A percentile compares a stretch with the other conserved stretches of the same genome.
Evolutionary conservation across 2,113 vertebrate species (phyloP).

Genomic region (Colossoma macropomum): DNA sequence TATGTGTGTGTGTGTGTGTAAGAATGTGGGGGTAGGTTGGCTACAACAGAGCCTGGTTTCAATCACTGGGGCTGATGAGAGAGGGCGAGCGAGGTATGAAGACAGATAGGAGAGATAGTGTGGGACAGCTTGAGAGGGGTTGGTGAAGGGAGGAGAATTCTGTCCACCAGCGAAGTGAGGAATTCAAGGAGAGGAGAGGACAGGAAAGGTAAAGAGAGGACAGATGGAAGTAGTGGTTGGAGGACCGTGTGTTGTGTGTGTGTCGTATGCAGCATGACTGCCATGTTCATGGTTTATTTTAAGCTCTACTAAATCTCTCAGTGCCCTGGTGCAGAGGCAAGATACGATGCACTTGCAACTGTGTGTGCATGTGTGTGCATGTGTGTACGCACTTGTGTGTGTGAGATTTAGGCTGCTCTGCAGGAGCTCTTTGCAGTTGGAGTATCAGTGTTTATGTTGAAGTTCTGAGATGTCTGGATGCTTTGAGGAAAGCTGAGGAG

Average conservation of each 20-base stretch:
- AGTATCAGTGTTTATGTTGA: constrained; percentile 18
- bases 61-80: constrained; percentile 42
- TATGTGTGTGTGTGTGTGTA: constrained; percentile 29
- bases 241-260: constrained; percentile 1
- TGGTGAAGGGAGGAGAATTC: constrained; percentile 21
- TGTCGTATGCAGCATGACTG: constrained; percentile 33
- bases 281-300: constrained; percentile 48
- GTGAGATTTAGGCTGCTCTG: constrained; percentile 28
- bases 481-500: background rate
- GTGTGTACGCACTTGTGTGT: constrained; percentile 18
- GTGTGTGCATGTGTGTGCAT: constrained; percentile 17
- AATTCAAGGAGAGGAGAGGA: constrained; percentile 11
- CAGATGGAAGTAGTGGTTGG: constrained; percentile 27
- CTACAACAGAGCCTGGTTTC: constrained; percentile 49
- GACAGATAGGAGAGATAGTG: constrained; percentile 17
- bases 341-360: constrained; percentile 39
- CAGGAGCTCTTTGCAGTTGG: constrained; percentile 12
- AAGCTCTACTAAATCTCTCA: constrained; percentile 55
- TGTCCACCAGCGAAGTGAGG: constrained; percentile 18
- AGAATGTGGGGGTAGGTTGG: constrained; percentile 40
- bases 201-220: constrained; percentile 31
- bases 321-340: constrained; percentile 45
- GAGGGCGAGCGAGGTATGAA: constrained; percentile 4
- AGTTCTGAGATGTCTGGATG: constrained; percentile 26
- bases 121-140: constrained; percentile 15